Evolutionary conservation across 2,113 vertebrate species (phyloP), one percentile per base, ranked within the genome.

Genomic region (Rhineura floridana): DNA sequence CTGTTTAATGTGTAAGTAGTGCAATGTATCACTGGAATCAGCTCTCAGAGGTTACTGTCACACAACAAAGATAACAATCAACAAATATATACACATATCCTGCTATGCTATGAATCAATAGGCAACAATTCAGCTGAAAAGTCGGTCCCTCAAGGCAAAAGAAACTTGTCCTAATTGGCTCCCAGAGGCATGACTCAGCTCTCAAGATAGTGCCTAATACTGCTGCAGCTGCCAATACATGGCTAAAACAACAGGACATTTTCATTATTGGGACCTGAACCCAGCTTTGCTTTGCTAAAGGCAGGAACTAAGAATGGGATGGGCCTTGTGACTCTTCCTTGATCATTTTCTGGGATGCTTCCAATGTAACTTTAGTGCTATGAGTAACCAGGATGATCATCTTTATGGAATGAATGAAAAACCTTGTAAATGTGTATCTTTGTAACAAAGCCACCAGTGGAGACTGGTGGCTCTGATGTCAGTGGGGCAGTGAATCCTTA

Each of bases 321-420:
- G 48, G n/a, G 65, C 17, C 33, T 65, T 46, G 55, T 0, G 0
- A 84, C 48, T 86, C 17, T 75, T 55, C 1, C 0, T 23, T 0
- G 36, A n/a, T 6, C 52, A 36, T 44, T n/a, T 28, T 0, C 36
- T 75, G 72, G 42, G 30, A 72, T 65, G 59, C 36, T 59, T 46
- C 9, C 70, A 83, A 25, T 11, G 21, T 69, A 52, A 39, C 25
- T 19, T n/a, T 78, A 13, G 13, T 50, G 79, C 78, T 44, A 78
- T 48, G 7, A 85, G 30, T n/a, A 48, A 25, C 9, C 13, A 21
- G 23, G 11, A 62, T 75, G 50, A 19, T 36, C 39, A 25, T 44
- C n/a, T 85, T 33, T 62, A 46, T 76, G 55, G 52, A 78, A 23
- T 30, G 44, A 77, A 12, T 23, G 48, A 44, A 48, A 77, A 77